phyloP scores from a whole-genome alignment of 1,140 invertebrate species.

The Cherax destructor region DNA sequence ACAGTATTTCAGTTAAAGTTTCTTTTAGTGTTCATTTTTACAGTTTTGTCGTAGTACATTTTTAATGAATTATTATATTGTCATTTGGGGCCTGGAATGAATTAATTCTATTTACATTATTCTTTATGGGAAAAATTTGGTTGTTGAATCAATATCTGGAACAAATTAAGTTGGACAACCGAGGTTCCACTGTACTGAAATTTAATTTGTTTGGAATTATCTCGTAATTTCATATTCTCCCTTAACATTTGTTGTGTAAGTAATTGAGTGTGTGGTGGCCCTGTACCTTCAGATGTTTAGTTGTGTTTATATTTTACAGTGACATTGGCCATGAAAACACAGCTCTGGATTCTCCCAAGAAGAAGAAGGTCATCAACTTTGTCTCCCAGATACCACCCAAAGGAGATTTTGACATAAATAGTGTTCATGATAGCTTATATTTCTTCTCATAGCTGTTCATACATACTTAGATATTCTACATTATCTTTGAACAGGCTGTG shows the following conservation, averaged over 20 bases:
- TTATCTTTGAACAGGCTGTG: neutral
- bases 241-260: neutral
- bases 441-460: conserved; percentile 75
- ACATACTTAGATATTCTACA: neutral
- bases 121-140: no score
- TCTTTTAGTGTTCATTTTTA: no score
- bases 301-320: conserved; percentile 35
- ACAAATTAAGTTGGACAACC: no score
- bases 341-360: conserved; percentile 59
- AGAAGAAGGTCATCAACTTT: conserved; percentile 61
- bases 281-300: neutral
- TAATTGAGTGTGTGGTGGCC: no score
- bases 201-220: neutral
- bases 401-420: conserved; percentile 71
- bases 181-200: neutral
- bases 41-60: no score
- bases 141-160: no score
- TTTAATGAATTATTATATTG: no score
- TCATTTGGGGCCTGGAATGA: no score
- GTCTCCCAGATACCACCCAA: conserved; percentile 71
- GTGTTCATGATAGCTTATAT: conserved; percentile 65
- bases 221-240: neutral
- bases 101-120: no score
- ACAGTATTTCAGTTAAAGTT: no score
- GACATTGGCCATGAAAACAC: conserved; percentile 53